Percentiles rank a stretch among this genome's conserved stretches.
Evolutionary conservation across 1,140 invertebrate genomes (phyloP).

Genomic region (Diuraphis noxia): DNA sequence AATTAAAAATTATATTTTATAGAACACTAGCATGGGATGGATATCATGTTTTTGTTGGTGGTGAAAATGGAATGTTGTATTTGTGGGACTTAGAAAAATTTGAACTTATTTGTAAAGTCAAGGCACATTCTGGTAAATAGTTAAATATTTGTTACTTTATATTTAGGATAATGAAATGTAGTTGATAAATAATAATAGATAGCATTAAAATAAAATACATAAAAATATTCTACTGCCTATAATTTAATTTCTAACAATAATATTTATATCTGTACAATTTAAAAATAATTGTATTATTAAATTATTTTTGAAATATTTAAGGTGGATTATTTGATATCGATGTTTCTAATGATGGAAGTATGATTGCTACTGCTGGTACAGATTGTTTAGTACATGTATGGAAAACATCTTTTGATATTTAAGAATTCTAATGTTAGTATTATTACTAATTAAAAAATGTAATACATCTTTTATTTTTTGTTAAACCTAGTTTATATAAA

Average conservation of each 20-base stretch:
- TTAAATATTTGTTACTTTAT: background rate
- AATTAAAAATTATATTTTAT: background rate
- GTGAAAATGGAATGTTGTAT: constrained; percentile 35
- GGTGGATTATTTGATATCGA: background rate
- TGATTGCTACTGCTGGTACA: background rate
- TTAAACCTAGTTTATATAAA: background rate
- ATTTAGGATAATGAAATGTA: background rate
- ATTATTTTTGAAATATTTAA: background rate
- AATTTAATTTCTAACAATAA: background rate
- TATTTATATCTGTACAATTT: background rate
- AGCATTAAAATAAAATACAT: background rate
- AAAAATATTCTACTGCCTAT: background rate
- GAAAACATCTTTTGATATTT: constrained; percentile 24
- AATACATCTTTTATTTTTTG: background rate
- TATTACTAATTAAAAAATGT: background rate
- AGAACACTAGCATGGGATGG: constrained; percentile 36
- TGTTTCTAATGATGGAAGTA: constrained; percentile 31
- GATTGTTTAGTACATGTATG: constrained; percentile 1
- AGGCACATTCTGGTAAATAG: constrained; percentile 53
- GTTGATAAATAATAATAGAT: background rate
- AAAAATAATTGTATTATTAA: background rate
- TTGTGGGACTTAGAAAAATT: constrained; percentile 40
- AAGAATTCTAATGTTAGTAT: background rate
- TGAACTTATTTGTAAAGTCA: constrained; percentile 53
- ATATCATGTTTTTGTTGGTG: constrained; percentile 30